A percentile compares a stretch with the other conserved stretches of the same genome.
Conservation (phyloP, 2,888 invertebrate genomes). For the Thymelicus acteon region DNA sequence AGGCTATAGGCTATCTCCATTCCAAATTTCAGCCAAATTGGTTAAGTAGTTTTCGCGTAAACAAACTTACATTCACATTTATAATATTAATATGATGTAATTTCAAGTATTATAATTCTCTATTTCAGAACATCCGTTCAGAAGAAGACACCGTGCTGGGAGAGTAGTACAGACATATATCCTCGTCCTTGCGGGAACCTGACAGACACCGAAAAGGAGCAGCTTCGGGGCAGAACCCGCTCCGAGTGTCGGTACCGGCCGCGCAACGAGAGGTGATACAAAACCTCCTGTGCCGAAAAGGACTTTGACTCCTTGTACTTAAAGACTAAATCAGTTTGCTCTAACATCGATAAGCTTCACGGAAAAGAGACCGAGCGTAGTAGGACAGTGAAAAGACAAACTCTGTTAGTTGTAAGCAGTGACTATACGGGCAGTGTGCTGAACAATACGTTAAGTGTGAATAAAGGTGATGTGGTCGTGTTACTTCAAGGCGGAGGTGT, state of each 20-base stretch:
- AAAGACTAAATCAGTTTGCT: conserved; percentile 75
- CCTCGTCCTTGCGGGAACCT: conserved; percentile 92
- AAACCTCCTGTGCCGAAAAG: conserved; percentile 86
- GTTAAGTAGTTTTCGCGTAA: too few species aligned
- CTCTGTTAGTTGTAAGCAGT: conserved; percentile 88
- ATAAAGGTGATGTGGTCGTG: conserved; percentile 90
- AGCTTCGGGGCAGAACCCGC: conserved; percentile 85
- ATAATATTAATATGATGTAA: too few species aligned
- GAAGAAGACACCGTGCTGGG: conserved; percentile 90
- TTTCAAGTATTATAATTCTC: background rate
- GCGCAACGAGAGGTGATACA: conserved; percentile 61
- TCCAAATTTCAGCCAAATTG: too few species aligned
- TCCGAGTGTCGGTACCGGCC: conserved; percentile 88
- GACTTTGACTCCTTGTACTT: conserved; percentile 90
- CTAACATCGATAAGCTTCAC: conserved; percentile 60
- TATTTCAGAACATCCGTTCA: conserved; percentile 73
- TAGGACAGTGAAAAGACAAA: conserved; percentile 83
- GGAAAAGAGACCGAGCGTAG: conserved; percentile 55
- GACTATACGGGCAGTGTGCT: conserved; percentile 86
- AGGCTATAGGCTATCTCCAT: too few species aligned
- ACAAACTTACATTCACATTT: too few species aligned
- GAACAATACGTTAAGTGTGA: conserved; percentile 86
- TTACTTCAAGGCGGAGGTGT: conserved; percentile 79
- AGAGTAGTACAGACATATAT: conserved; percentile 92
- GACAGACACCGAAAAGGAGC: conserved; percentile 91